Conservation (phyloP, 2,113 vertebrate genomes). For the Megaceryle maxima region DNA sequence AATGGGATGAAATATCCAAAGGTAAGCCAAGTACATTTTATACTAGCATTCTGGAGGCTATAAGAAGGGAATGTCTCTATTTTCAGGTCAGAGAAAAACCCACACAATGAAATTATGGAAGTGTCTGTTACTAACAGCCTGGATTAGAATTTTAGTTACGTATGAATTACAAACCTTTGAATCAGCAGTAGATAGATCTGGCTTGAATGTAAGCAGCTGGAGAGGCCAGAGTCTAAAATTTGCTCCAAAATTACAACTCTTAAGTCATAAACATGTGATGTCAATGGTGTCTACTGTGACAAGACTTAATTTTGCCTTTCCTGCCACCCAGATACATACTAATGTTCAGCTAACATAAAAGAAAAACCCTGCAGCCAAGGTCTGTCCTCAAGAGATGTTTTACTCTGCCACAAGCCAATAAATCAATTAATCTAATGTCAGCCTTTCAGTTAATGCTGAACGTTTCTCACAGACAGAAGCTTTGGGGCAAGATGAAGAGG, state of each 20-base stretch:
- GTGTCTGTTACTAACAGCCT: background rate
- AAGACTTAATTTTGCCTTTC: background rate
- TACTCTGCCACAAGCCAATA: background rate
- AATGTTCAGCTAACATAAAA: background rate
- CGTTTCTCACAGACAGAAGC: background rate
- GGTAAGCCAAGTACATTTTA: background rate
- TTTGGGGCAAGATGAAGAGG: background rate
- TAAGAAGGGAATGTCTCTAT: background rate
- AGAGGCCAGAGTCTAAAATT: background rate
- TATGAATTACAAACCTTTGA: background rate
- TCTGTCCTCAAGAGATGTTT: background rate
- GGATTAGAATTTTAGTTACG: background rate
- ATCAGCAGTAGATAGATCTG: background rate
- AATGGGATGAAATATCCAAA: background rate
- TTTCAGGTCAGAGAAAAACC: background rate
- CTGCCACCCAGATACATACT: background rate
- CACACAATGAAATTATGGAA: background rate
- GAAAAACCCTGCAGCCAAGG: background rate
- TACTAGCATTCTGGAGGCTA: background rate
- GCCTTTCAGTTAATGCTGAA: background rate
- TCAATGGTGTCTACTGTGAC: background rate
- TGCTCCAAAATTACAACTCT: background rate
- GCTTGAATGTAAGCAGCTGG: background rate
- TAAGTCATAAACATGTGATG: background rate
- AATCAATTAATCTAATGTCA: background rate